Conservation (phyloP, 2,113 vertebrate genomes). For the Rhegmatorhina hoffmannsi region DNA sequence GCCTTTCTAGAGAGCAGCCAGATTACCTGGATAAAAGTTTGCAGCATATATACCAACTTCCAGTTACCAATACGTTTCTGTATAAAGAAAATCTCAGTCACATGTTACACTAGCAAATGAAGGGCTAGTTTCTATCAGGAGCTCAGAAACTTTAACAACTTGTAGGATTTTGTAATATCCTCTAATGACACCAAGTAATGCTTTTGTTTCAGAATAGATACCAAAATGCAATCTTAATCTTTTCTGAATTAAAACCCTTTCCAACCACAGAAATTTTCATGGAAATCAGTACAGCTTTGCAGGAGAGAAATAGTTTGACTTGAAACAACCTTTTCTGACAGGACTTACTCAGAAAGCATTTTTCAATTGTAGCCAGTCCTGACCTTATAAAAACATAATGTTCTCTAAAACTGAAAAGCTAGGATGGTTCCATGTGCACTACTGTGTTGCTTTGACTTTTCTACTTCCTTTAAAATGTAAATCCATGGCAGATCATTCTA, state of each 20-base stretch:
- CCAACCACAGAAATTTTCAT: background rate
- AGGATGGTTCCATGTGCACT: background rate
- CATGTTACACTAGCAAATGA: background rate
- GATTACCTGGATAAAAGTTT: background rate
- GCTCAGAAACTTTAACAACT: background rate
- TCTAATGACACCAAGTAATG: background rate
- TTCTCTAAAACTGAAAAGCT: slow-evolving; percentile 7
- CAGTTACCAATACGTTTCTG: background rate
- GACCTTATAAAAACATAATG: background rate
- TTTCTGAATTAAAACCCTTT: background rate
- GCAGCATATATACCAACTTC: background rate
- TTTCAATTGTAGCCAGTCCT: background rate
- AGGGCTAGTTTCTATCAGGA: background rate
- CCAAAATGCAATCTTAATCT: background rate
- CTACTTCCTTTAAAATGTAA: slow-evolving; percentile 46
- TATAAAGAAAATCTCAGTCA: background rate
- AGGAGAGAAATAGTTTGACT: background rate
- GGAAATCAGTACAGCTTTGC: background rate
- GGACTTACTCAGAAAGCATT: background rate
- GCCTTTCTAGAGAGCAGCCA: background rate
- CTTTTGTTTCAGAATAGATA: background rate
- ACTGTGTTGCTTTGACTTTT: slow-evolving; percentile 42
- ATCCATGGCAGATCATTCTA: background rate
- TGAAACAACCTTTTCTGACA: background rate
- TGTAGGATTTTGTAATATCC: rapidly evolving